Evolutionary conservation across 2,797 vertebrate species (phyloP).

Genomic region (Anisognathus igniventris): DNA sequence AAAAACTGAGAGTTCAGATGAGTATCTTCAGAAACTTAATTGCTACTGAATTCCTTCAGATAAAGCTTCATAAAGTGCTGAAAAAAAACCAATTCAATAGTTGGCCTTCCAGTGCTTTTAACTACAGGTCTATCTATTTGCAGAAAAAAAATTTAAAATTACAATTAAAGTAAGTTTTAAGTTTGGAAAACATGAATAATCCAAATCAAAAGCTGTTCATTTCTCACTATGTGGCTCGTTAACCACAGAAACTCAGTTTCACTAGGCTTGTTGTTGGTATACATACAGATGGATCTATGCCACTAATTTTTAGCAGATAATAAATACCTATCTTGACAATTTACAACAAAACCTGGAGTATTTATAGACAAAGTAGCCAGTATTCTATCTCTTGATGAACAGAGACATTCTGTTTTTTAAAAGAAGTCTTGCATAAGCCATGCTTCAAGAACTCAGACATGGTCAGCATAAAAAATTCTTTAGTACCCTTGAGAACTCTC

Average conservation of each 20-base stretch:
- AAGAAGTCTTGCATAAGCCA: background rate
- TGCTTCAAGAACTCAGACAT: background rate
- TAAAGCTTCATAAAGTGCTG: background rate
- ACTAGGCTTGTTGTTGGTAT: background rate
- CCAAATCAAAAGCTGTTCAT: background rate
- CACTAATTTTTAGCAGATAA: background rate
- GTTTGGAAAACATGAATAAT: background rate
- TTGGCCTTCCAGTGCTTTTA: background rate
- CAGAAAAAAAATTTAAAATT: background rate
- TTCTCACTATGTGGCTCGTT: background rate
- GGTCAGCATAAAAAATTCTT: background rate
- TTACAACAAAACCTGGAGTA: background rate
- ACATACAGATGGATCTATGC: background rate
- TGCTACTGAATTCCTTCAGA: background rate
- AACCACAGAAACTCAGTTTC: background rate
- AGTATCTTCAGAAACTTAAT: background rate
- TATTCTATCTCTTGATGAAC: background rate
- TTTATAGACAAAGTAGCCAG: background rate
- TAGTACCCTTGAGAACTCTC: background rate
- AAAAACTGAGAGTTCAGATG: background rate
- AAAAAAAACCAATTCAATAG: background rate
- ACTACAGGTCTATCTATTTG: background rate
- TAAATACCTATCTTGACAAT: slow-evolving; percentile 28
- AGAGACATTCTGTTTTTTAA: background rate
- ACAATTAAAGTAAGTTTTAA: background rate